These are phyloP conservation scores for Hirtodrosophila duncani DNA, from an alignment of 2,888 invertebrate genomes.

Conservation along the genomic window DNA sequence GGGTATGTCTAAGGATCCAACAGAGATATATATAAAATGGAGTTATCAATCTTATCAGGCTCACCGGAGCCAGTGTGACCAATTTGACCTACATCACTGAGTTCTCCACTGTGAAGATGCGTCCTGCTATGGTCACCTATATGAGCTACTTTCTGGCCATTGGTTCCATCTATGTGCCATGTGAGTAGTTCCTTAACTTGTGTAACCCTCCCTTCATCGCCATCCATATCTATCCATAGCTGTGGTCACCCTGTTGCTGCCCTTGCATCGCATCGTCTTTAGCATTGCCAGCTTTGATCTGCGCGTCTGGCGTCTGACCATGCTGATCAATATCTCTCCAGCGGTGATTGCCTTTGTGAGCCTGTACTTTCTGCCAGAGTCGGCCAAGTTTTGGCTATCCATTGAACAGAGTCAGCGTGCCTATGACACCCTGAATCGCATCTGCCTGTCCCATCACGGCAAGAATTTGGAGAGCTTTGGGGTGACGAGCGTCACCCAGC, in stretches of 20 bases:
- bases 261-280: neutral
- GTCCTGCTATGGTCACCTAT: constrained; percentile 23
- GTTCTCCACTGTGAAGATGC: constrained; percentile 6
- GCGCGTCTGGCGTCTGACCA: constrained; percentile 26
- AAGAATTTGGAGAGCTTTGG: constrained; percentile 19
- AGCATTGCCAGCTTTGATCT: neutral
- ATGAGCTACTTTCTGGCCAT: constrained; percentile 5
- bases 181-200: constrained; percentile 12
- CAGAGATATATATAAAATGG: neutral
- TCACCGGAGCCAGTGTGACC: constrained; percentile 7
- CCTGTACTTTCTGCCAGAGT: constrained; percentile 27
- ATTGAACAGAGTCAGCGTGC: constrained; percentile 7
- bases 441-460: constrained; percentile 25
- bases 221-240: neutral
- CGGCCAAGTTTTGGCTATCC: constrained; percentile 31
- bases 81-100: constrained; percentile 35
- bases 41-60: constrained; percentile 22
- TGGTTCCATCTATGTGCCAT: constrained; percentile 18
- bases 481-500: constrained; percentile 8
- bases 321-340: constrained; percentile 8
- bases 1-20: constrained; percentile 6
- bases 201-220: neutral
- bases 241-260: constrained; percentile 1
- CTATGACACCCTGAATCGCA: constrained; percentile 14
- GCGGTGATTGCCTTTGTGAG: neutral